Percentiles rank a stretch among this genome's conserved stretches.
phyloP scores from a whole-genome alignment of 2,113 vertebrate species.

The Loxodonta africana region DNA sequence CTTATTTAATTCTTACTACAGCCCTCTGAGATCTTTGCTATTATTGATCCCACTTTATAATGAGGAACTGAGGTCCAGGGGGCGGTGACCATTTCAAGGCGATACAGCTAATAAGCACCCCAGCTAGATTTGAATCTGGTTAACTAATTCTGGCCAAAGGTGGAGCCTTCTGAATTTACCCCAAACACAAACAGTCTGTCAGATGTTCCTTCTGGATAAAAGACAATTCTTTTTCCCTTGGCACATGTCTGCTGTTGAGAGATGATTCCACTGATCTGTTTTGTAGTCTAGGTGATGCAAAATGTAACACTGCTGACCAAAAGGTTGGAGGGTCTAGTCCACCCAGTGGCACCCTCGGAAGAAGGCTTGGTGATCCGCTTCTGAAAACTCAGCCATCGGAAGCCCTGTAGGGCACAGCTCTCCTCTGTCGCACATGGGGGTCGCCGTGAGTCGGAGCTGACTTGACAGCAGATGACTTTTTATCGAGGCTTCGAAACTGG shows the following conservation, averaged over 20 bases:
- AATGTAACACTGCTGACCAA: not conserved
- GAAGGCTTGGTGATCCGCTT: not conserved
- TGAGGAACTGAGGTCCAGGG: not conserved
- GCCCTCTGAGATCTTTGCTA: not conserved
- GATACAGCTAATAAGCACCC: not conserved
- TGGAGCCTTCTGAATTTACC: not conserved
- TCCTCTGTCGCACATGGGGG: not conserved
- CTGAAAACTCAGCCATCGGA: not conserved
- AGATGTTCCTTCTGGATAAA: not conserved
- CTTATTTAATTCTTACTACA: not conserved
- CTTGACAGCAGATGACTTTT: not conserved
- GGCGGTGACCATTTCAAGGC: not conserved
- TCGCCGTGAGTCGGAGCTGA: not conserved
- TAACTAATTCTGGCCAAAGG: not conserved
- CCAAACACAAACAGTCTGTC: not conserved
- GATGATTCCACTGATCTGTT: not conserved
- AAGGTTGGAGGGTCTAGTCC: not conserved
- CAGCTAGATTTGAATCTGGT: not conserved
- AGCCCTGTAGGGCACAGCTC: not conserved
- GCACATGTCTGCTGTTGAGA: not conserved
- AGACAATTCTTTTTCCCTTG: not conserved
- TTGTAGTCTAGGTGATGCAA: not conserved
- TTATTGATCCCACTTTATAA: not conserved
- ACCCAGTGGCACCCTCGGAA: not conserved
- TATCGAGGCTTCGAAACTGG: not conserved